Conservation (phyloP, 1,140 invertebrate genomes). For the Penaeus indicus region DNA sequence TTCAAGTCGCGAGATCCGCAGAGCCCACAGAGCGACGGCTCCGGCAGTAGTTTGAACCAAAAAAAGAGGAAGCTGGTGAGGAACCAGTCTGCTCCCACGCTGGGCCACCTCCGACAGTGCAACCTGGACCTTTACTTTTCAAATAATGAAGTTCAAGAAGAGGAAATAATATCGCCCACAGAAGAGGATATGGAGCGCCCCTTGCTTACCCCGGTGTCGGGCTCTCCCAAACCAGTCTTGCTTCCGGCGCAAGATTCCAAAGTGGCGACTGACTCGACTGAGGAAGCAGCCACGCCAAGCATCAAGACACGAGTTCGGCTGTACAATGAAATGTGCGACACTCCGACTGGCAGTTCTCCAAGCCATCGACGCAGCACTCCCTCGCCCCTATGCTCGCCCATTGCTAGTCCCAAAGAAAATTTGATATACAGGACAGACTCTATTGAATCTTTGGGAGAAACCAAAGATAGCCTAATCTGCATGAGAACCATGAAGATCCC, state of each 20-base stretch:
- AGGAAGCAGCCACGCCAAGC: slow-evolving; percentile 30
- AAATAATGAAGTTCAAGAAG: background rate
- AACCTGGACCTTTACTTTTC: slow-evolving; percentile 34
- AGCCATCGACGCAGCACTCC: background rate
- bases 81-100: slow-evolving; percentile 26
- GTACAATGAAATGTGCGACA: slow-evolving; percentile 26
- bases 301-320: slow-evolving; percentile 38
- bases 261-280: background rate
- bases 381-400: background rate
- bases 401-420: background rate
- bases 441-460: background rate
- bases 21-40: background rate
- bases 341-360: background rate
- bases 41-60: background rate
- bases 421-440: background rate
- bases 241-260: background rate
- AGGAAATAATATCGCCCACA: background rate
- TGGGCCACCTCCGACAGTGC: background rate
- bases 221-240: background rate
- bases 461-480: background rate
- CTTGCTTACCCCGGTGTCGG: background rate
- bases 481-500: background rate
- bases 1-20: background rate
- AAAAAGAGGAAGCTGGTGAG: slow-evolving; percentile 20
- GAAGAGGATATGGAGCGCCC: slow-evolving; percentile 38